Conservation (phyloP, 2,888 invertebrate species). For the Aphodius sticticus region DNA sequence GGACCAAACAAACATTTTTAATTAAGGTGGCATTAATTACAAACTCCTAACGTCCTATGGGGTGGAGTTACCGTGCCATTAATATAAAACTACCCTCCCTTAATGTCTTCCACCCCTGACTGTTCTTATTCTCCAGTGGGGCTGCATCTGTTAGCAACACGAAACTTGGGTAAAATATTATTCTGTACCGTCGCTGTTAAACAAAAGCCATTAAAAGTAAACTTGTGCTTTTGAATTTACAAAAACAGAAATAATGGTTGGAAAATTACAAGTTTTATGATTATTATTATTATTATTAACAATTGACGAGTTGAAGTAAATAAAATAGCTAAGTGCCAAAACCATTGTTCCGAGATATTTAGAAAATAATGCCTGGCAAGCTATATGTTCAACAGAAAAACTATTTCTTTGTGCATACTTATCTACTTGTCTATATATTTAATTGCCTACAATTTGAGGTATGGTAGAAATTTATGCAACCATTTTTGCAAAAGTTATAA, state of each 20-base stretch:
- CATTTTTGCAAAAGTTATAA: too few relatives aligned
- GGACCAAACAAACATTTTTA: neutral
- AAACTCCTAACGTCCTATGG: neutral
- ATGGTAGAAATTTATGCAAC: too few relatives aligned
- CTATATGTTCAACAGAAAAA: too few relatives aligned
- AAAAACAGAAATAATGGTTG: neutral
- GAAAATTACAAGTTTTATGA: too few relatives aligned
- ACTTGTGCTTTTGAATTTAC: neutral
- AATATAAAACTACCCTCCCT: neutral
- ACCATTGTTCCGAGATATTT: too few relatives aligned
- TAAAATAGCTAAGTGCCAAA: too few relatives aligned
- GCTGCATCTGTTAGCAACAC: slow-evolving; percentile 4
- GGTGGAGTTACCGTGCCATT: slow-evolving; percentile 4
- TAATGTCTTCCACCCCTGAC: neutral
- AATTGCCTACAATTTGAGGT: too few relatives aligned
- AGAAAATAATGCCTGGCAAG: too few relatives aligned
- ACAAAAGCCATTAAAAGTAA: neutral
- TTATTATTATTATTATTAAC: too few relatives aligned
- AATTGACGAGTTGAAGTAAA: too few relatives aligned
- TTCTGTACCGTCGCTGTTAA: neutral
- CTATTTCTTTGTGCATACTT: too few relatives aligned
- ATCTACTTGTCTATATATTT: too few relatives aligned
- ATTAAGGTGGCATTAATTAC: neutral
- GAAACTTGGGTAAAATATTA: neutral
- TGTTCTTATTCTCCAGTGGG: neutral